A percentile compares a stretch with the other conserved stretches of the same genome.
Evolutionary conservation across 2,797 vertebrate genomes (phyloP).

Genomic region (Malurus leucopterus): DNA sequence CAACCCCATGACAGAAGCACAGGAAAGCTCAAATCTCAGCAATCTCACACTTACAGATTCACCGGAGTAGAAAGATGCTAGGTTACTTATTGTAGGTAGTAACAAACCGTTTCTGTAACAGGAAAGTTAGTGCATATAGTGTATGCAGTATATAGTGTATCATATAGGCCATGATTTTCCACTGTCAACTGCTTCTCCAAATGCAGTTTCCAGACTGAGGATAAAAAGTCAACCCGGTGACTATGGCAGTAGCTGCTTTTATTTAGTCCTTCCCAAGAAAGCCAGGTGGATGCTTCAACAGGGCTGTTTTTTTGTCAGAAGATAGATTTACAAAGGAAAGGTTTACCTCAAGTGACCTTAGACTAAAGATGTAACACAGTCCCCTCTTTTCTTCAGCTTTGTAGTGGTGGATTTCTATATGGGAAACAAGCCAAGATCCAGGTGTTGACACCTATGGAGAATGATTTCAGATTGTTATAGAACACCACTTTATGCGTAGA

Average conservation of each 20-base stretch:
- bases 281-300: not conserved
- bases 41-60: not conserved
- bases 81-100: not conserved
- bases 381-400: not conserved
- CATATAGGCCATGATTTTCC: not conserved
- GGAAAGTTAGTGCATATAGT: fast-evolving
- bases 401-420: not conserved
- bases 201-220: not conserved
- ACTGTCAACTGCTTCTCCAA: not conserved
- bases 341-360: constrained; percentile 45
- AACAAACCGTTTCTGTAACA: not conserved
- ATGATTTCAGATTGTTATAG: not conserved
- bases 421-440: not conserved
- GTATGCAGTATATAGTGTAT: not conserved
- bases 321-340: not conserved
- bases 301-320: not conserved
- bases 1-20: fast-evolving
- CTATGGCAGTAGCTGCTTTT: not conserved
- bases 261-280: not conserved
- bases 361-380: not conserved
- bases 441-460: not conserved
- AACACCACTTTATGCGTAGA: not conserved
- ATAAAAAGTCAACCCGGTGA: not conserved
- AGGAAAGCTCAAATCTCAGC: not conserved
- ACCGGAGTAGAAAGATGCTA: not conserved